A percentile compares a stretch with the other conserved stretches of the same genome.
Conservation (phyloP, 2,113 vertebrate species). For the Xyliphius kryptos region DNA sequence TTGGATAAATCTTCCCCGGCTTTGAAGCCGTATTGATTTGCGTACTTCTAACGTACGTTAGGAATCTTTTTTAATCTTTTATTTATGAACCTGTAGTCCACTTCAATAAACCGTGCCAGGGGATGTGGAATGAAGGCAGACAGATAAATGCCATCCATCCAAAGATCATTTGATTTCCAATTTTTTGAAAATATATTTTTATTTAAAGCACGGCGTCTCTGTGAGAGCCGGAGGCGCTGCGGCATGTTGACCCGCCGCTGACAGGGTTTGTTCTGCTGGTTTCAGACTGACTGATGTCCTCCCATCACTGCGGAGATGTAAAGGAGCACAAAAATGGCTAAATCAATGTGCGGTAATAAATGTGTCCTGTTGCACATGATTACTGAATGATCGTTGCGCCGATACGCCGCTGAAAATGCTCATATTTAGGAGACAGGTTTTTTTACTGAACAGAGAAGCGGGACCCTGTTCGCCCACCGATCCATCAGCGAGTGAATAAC, state of each 20-base stretch:
- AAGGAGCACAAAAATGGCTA: slow-evolving; percentile 26
- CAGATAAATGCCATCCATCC: slow-evolving; percentile 8
- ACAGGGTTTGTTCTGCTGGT: neutral
- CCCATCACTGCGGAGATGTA: slow-evolving; percentile 9
- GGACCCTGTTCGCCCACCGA: too few species aligned
- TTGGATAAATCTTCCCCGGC: neutral
- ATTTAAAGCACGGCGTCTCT: too few species aligned
- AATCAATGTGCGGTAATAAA: slow-evolving; percentile 46
- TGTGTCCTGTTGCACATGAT: slow-evolving; percentile 40
- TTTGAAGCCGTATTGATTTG: slow-evolving; percentile 19
- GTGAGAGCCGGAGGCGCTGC: too few species aligned
- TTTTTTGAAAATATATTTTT: too few species aligned
- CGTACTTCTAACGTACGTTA: slow-evolving; percentile 14
- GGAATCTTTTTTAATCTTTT: slow-evolving; percentile 29
- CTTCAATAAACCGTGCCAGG: slow-evolving; percentile 15
- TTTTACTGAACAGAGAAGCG: slow-evolving; percentile 24
- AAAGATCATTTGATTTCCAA: slow-evolving; percentile 10
- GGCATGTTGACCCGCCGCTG: too few species aligned
- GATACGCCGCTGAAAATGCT: slow-evolving; percentile 30
- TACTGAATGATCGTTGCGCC: slow-evolving; percentile 41
- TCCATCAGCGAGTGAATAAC: too few species aligned
- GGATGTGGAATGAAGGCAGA: slow-evolving; percentile 12
- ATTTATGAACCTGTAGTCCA: slow-evolving; percentile 31
- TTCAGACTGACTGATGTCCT: slow-evolving; percentile 12
- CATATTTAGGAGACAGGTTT: neutral